These are phyloP conservation scores for Poecilia gillii DNA, from an alignment of 2,797 vertebrate genomes.

Conservation along the genomic window DNA sequence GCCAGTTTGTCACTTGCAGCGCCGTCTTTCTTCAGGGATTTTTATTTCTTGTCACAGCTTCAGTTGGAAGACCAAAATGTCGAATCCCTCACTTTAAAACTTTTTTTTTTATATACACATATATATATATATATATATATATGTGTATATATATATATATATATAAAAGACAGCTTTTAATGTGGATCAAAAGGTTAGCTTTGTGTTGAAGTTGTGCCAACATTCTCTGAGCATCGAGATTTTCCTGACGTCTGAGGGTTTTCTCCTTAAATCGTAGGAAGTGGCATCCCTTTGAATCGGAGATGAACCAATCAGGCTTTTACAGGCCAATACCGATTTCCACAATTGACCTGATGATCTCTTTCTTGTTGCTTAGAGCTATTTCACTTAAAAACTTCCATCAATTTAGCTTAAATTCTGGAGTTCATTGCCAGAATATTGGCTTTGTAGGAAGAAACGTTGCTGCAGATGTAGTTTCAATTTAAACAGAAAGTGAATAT, in stretches of 20 bases:
- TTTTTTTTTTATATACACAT: not conserved
- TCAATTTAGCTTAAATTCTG: not conserved
- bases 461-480: not conserved
- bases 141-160: not conserved
- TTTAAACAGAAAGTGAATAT: not conserved
- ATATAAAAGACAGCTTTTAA: not conserved
- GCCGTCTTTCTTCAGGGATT: slow-evolving; percentile 56
- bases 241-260: not conserved
- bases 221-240: not conserved
- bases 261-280: not conserved
- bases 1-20: slow-evolving; percentile 1
- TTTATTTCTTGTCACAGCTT: slow-evolving; percentile 12
- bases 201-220: not conserved
- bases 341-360: not conserved
- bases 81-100: not conserved
- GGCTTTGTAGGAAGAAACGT: not conserved
- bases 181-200: not conserved
- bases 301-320: not conserved
- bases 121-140: too few species aligned
- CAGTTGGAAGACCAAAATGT: slow-evolving; percentile 3
- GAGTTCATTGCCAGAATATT: not conserved
- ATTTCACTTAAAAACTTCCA: not conserved
- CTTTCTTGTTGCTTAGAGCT: not conserved
- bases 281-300: not conserved
- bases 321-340: not conserved